Conservation (phyloP, 2,113 vertebrate species). For the Rissa tridactyla region DNA sequence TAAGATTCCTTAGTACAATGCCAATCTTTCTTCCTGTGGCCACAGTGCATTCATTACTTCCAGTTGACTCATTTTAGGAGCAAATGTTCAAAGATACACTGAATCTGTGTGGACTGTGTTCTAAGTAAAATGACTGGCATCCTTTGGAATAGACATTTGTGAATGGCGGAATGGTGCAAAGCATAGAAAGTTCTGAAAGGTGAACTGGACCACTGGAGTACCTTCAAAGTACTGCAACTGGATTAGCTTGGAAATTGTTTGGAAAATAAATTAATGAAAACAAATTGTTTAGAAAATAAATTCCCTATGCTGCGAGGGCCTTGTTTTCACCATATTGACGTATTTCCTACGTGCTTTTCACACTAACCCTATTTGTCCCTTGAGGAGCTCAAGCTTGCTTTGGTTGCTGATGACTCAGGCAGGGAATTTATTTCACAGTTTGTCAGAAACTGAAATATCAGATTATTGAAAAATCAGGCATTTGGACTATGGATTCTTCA, state of each 20-base stretch:
- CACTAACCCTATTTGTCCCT: rapidly evolving
- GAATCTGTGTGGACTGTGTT: background rate
- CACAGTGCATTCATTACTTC: background rate
- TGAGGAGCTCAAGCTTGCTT: background rate
- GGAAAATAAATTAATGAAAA: background rate
- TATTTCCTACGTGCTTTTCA: background rate
- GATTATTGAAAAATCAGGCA: background rate
- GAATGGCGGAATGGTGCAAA: background rate
- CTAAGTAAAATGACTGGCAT: background rate
- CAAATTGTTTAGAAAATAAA: background rate
- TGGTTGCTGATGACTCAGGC: background rate
- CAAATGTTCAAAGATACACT: background rate
- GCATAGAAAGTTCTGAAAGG: background rate
- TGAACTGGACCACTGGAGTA: background rate
- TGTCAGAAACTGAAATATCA: background rate
- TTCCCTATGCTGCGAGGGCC: background rate
- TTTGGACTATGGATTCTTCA: background rate
- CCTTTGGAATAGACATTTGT: background rate
- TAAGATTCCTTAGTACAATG: background rate
- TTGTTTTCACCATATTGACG: background rate
- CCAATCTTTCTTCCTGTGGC: background rate
- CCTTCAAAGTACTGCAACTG: background rate
- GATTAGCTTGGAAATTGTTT: background rate
- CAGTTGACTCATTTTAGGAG: background rate
- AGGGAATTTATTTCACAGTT: background rate